Conservation (phyloP, 1,140 invertebrate genomes). For the Saccostrea echinata region DNA sequence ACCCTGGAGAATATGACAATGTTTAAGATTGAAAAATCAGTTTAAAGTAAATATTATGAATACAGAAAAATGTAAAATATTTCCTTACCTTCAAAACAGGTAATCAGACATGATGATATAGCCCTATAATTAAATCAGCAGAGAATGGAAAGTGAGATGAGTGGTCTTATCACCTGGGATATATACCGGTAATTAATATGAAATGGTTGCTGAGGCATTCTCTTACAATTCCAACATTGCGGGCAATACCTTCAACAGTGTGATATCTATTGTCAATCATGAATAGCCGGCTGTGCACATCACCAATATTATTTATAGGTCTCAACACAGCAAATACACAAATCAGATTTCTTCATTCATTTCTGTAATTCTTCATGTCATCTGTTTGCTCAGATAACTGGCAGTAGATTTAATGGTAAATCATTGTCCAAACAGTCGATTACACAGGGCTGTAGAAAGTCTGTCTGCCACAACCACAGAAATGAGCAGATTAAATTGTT, state of each 20-base stretch:
- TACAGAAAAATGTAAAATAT: background rate
- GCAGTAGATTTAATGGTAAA: background rate
- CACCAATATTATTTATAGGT: constrained; percentile 5
- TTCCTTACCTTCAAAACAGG: constrained; percentile 13
- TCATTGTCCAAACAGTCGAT: background rate
- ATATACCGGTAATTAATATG: constrained; percentile 16
- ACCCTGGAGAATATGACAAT: no score
- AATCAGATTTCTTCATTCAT: constrained; percentile 6
- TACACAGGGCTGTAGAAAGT: background rate
- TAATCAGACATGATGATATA: background rate
- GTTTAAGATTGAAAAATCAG: no score
- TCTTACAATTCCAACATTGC: background rate
- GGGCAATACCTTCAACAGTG: background rate
- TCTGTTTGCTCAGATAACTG: background rate
- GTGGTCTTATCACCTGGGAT: background rate
- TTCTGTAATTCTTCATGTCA: constrained; percentile 11
- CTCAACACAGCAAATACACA: background rate
- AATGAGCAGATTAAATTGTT: background rate
- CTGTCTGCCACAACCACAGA: background rate
- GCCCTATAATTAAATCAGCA: background rate
- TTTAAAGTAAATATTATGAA: no score
- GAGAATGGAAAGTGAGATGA: background rate
- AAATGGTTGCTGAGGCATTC: background rate
- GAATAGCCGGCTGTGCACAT: background rate
- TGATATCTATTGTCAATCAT: constrained; percentile 9